Percentiles rank a stretch among this genome's conserved stretches.
phyloP scores from a whole-genome alignment of 23 tunicate genomes.

The Oikopleura albicans region DNA sequence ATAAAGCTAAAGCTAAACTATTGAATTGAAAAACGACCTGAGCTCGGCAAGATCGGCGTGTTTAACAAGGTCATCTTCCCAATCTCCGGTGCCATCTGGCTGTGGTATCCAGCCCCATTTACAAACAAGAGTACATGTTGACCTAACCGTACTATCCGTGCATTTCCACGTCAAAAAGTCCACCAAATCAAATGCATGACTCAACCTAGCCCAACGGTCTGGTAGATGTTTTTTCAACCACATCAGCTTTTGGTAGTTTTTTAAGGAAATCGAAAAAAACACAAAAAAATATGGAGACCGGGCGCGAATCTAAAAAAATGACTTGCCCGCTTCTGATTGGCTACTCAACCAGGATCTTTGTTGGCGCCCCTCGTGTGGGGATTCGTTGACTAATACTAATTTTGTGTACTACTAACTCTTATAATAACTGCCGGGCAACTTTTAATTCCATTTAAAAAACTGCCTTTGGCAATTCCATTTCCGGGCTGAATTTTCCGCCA shows the following conservation, averaged over 20 bases:
- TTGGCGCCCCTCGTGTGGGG: no score
- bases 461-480: slow-evolving; percentile 83
- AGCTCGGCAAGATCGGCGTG: slow-evolving; percentile 40
- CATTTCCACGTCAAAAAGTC: slow-evolving; percentile 72
- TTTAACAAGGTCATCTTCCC: slow-evolving; percentile 38
- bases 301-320: no score
- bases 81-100: slow-evolving; percentile 21
- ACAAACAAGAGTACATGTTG: slow-evolving; percentile 46
- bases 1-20: no score
- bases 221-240: neutral
- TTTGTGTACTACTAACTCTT: no score
- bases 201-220: slow-evolving; percentile 28
- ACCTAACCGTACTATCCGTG: slow-evolving; percentile 34
- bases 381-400: no score
- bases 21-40: no score
- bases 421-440: no score
- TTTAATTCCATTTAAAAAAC: slow-evolving; percentile 55
- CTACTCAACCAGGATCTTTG: no score
- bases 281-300: no score
- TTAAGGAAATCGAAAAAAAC: no score
- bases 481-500: slow-evolving; percentile 75
- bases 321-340: no score
- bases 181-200: slow-evolving; percentile 54
- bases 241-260: no score
- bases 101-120: slow-evolving; percentile 43